Base-by-base conservation (phyloP, 2,888 invertebrate genomes). In the Lithophane socia region DNA sequence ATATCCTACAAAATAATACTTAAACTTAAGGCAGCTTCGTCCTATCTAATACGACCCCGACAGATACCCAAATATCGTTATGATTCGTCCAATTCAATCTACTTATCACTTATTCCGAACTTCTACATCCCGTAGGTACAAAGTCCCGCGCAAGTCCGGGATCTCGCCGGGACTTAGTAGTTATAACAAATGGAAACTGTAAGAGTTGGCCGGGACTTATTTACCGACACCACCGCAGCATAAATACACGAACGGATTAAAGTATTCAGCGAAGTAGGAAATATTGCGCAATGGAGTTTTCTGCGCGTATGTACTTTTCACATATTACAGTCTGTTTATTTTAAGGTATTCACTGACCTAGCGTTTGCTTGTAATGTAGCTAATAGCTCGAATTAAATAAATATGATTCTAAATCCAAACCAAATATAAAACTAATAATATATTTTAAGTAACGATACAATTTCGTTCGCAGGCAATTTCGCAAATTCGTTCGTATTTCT, bases 111-210 rank as follows among this genome's bases (percentile, higher is more conserved):
- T 85, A 87, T 83, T 84, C 80, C 75, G 75, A 90, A 91, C 86
- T 88, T 89, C 79, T 77, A 83, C 83, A 88, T 90, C 87, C 79
- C 84, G 74, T 78, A 84, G 81, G 81, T 85, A 83, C 66, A 79
- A 87, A 87, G 79, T 83, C 76, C 69, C 75, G 83, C 77, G 84
- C 72, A 90, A 91, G 92, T 91, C 88, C 91, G 91, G 90, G 89
- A 88, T 90, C 91, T 91, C 89, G 83, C 73, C 52, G 88, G 86
- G 93, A 93, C 93, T 95, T 92, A 92, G 91, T 91, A 91, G 92
- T 93, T 94, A 92, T 93, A 95, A 94, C 93, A 93, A 94, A 94
- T 94, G 94, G 92, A 92, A 92, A 91, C 92, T 93, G 92, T 91
- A 90, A 92, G 92, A 94, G 92, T 93, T 93, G 87, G 88, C 89